phyloP scores from a whole-genome alignment of 2,113 vertebrate species.

The Silurus asotus region DNA sequence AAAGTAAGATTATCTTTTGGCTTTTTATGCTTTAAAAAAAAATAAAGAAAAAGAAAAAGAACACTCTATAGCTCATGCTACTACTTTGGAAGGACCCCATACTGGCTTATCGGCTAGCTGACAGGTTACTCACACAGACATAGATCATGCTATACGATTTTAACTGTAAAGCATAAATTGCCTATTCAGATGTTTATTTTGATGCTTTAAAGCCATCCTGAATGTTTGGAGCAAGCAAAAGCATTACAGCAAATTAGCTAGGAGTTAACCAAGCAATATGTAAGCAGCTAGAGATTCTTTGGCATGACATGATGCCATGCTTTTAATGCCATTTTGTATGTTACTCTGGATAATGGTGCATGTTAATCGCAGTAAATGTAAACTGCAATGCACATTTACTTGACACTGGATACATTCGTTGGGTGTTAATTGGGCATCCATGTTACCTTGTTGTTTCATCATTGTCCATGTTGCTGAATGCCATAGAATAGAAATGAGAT shows the following conservation, averaged over 20 bases:
- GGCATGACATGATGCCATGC: no score
- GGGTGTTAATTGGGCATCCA: not conserved
- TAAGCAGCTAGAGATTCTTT: not conserved
- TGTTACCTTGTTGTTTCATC: not conserved
- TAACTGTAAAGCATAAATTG: slow-evolving; percentile 18
- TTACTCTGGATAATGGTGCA: no score
- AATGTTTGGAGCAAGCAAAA: not conserved
- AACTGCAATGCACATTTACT: not conserved
- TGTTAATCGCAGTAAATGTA: no score
- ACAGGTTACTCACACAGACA: slow-evolving; percentile 30
- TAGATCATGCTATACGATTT: slow-evolving; percentile 50
- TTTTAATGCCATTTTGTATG: no score
- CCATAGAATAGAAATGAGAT: not conserved
- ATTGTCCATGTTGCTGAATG: not conserved
- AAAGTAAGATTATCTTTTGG: slow-evolving; percentile 67
- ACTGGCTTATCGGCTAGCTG: slow-evolving; percentile 41
- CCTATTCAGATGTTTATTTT: slow-evolving; percentile 41
- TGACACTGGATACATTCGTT: not conserved
- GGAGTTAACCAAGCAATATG: not conserved
- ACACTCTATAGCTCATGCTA: slow-evolving; percentile 41
- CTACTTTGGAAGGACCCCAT: slow-evolving; percentile 50
- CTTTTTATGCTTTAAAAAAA: not conserved
- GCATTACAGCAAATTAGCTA: no score
- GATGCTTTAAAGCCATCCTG: not conserved
- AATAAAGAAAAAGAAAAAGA: slow-evolving; percentile 37